Conservation (phyloP, 2,797 vertebrate genomes). For the Oreochromis grahami region DNA sequence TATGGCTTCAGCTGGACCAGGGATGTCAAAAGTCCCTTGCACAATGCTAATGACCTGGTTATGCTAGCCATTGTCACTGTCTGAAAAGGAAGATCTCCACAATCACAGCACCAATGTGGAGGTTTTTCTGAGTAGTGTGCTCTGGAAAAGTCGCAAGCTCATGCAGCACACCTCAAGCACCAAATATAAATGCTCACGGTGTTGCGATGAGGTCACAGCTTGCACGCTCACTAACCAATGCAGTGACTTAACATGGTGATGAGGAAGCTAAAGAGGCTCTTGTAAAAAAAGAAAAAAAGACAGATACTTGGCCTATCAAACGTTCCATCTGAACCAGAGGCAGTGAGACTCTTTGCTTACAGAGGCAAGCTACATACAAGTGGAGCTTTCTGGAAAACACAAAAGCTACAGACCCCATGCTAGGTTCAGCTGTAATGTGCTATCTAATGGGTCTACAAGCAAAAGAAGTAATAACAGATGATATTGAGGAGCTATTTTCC, state of each 20-base stretch:
- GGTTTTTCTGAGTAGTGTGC: background rate
- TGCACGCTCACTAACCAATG: background rate
- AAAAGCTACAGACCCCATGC: background rate
- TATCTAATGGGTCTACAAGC: background rate
- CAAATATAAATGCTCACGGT: background rate
- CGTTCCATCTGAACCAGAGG: background rate
- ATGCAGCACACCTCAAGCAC: background rate
- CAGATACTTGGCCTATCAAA: background rate
- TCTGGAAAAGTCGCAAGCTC: background rate
- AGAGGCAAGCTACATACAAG: background rate
- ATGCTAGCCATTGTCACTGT: background rate
- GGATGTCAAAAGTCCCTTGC: background rate
- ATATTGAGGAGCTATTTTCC: accelerated
- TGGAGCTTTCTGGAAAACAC: background rate
- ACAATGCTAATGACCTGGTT: background rate
- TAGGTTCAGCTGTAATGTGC: background rate
- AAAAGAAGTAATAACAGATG: background rate
- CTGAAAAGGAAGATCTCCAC: background rate
- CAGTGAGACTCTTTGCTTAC: background rate
- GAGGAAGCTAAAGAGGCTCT: background rate
- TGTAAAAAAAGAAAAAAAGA: background rate
- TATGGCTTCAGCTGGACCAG: background rate
- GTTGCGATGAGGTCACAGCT: background rate
- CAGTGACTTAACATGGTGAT: background rate
- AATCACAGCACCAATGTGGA: background rate